Base-by-base conservation (phyloP, 2,797 vertebrate genomes). In the Phataginus tetradactyla region DNA sequence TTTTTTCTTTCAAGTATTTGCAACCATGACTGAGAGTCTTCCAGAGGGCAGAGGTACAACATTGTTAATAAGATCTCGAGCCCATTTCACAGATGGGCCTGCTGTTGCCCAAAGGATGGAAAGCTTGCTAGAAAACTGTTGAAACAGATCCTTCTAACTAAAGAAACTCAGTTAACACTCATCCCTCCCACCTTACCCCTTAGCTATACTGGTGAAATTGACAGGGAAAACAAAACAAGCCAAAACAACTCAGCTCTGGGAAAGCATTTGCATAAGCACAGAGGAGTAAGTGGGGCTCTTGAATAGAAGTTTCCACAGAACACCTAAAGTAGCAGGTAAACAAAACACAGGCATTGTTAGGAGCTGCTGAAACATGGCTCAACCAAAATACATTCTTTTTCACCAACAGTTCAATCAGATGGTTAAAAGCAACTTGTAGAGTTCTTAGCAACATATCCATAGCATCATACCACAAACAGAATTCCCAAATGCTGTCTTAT, bases 1-100 rank as follows among this genome's bases (percentile, higher is more conserved):
- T 78, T 89, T 89, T 63, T 32, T 69, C 39, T 87, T 87, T 71
- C 25, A 49, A 39, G 90, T 17, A 63, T 55, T 92, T 18, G 34
- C 45, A 85, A 4, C 34, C 64, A n/a, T 23, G 59, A 61, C 64
- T 0, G 14, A 34, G 53, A 61, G 10, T 7, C 23, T 77, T 61
- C 45, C n/a, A 27, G 72, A 66, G 20, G n/a, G 25, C 21, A 5
- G 59, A 94, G 59, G 12, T 17, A 17, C 66, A 61, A 49, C 83
- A 42, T 66, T 84, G 92, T 95, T 75, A 83, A 91, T 66, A 29
- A 78, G 94, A 49, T 74, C 81, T 78, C 53, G 83, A 80, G 69
- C 63, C 95, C 92, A 93, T 97, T 96, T 96, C 74, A 64, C 42
- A 96, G 95, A 90, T 10, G 11, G 32, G 13, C 59, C 86, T 37